A percentile compares a stretch with the other conserved stretches of the same genome.
These are phyloP conservation scores for Colletes collaris DNA, from an alignment of 2,888 invertebrate species.

Conservation along the genomic window DNA sequence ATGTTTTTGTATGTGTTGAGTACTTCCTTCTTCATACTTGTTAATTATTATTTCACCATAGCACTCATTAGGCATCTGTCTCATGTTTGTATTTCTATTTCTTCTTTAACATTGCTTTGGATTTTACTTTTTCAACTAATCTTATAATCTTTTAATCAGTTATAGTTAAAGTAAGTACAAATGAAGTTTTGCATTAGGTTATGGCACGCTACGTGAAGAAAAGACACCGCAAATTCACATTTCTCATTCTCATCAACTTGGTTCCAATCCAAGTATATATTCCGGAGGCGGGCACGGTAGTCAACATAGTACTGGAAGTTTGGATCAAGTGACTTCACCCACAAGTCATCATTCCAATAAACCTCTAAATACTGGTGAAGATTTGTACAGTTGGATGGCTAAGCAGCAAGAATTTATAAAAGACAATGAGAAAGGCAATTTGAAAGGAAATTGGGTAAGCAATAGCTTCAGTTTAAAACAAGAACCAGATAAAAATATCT, in stretches of 20 bases:
- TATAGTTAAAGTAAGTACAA: slow-evolving; percentile 18
- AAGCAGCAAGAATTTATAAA: slow-evolving; percentile 89
- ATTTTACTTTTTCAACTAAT: slow-evolving; percentile 13
- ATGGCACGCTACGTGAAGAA: slow-evolving; percentile 90
- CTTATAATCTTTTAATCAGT: neutral
- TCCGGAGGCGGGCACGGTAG: slow-evolving; percentile 81
- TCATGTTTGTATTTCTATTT: slow-evolving; percentile 18
- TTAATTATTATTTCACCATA: slow-evolving; percentile 20
- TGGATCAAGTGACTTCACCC: slow-evolving; percentile 83
- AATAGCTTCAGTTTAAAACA: neutral
- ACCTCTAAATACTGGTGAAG: slow-evolving; percentile 88
- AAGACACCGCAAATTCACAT: slow-evolving; percentile 83
- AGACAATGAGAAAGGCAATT: slow-evolving; percentile 81
- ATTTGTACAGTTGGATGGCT: slow-evolving; percentile 98
- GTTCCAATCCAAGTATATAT: slow-evolving; percentile 87
- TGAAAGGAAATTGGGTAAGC: slow-evolving; percentile 82
- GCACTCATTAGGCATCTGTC: slow-evolving; percentile 13
- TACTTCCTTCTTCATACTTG: slow-evolving; percentile 13
- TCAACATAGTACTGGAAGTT: slow-evolving; percentile 81
- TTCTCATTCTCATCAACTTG: slow-evolving; percentile 84
- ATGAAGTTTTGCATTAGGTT: slow-evolving; percentile 84
- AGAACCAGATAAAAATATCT: neutral
- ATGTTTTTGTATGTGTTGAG: slow-evolving; percentile 2
- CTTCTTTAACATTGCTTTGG: slow-evolving; percentile 8
- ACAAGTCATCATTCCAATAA: slow-evolving; percentile 84